These are phyloP conservation scores for Heliconius ethilla DNA, from an alignment of 2,888 invertebrate genomes.

Conservation along the genomic window DNA sequence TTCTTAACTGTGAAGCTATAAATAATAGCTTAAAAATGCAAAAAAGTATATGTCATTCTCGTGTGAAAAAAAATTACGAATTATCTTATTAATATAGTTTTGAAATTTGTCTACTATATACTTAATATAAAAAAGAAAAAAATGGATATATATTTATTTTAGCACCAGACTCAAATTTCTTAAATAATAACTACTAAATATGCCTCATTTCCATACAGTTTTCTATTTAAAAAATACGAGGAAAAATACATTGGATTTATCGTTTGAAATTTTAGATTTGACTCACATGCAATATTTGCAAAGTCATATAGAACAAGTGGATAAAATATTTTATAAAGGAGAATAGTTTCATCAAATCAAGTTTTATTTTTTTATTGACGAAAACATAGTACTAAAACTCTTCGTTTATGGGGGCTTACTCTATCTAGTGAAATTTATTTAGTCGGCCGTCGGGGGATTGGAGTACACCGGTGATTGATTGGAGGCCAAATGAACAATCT, in stretches of 20 bases:
- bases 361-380: no score
- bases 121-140: background rate
- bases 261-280: background rate
- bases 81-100: background rate
- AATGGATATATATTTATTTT: no score
- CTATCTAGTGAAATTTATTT: constrained; percentile 39
- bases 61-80: no score
- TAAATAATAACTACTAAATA: background rate
- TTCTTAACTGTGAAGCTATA: no score
- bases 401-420: constrained; percentile 38
- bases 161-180: background rate
- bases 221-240: background rate
- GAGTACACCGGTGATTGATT: constrained; percentile 58
- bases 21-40: no score
- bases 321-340: background rate
- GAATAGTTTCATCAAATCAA: background rate
- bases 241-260: background rate
- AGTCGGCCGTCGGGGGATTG: constrained; percentile 47
- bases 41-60: background rate
- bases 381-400: constrained; percentile 19
- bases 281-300: background rate
- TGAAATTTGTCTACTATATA: background rate
- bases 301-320: background rate
- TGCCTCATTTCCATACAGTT: background rate
- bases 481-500: constrained; percentile 57